phyloP scores from a whole-genome alignment of 2,888 invertebrate genomes.

The Drosophila hamatofila region DNA sequence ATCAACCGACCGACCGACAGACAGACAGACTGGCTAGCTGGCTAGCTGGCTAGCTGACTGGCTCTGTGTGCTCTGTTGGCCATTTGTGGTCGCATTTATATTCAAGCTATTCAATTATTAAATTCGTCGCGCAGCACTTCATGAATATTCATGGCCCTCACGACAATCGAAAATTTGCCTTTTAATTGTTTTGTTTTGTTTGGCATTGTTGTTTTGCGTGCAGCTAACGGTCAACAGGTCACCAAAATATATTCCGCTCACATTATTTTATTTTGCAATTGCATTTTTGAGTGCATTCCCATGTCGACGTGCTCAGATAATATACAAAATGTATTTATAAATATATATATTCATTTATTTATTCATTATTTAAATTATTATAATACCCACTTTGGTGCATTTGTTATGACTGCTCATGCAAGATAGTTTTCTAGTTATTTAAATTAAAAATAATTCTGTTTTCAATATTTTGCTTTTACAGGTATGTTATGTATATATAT shows the following conservation, averaged over 20 bases:
- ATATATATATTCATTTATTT: neutral
- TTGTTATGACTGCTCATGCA: neutral
- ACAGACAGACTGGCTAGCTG: neutral
- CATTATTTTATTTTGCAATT: neutral
- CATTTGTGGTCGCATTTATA: conserved; percentile 65
- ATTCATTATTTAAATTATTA: neutral
- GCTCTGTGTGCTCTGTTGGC: conserved; percentile 27
- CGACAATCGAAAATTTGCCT: conserved; percentile 70
- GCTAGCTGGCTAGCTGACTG: conserved; percentile 3
- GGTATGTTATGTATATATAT: no score
- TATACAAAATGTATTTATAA: neutral
- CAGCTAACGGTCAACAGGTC: conserved; percentile 45
- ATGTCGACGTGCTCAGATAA: neutral
- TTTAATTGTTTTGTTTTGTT: conserved; percentile 68
- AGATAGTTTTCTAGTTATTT: neutral
- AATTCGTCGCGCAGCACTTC: conserved; percentile 56
- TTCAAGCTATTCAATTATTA: conserved; percentile 74
- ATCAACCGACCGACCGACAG: neutral
- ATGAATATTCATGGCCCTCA: conserved; percentile 73
- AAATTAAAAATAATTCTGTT: no score
- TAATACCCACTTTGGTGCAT: neutral
- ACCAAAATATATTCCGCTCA: conserved; percentile 6
- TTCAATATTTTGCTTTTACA: no score
- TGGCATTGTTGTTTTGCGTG: conserved; percentile 24
- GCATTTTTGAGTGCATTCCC: neutral